Percentiles rank a stretch among this genome's conserved stretches.
Evolutionary conservation across 2,113 vertebrate genomes (phyloP).

Genomic region (Myotis brandtii): DNA sequence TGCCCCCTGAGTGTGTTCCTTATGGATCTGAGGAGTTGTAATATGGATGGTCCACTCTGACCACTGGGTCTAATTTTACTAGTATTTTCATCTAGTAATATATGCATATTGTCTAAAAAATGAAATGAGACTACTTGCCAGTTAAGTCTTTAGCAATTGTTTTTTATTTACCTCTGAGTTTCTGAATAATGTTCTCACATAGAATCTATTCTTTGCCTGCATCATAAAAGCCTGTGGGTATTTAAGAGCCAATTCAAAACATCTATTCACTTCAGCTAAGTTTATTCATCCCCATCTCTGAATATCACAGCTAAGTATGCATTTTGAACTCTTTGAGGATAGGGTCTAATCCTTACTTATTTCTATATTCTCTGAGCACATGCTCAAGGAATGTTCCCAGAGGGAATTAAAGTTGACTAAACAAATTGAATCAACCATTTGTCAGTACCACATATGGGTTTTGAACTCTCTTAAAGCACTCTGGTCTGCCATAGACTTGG

Average conservation of each 20-base stretch:
- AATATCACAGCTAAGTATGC: background rate
- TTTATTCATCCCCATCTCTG: background rate
- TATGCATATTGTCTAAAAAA: background rate
- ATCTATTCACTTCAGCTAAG: background rate
- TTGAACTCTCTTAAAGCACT: background rate
- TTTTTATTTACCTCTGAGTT: background rate
- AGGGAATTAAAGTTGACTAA: background rate
- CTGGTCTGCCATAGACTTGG: background rate
- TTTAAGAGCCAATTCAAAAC: background rate
- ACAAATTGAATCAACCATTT: background rate
- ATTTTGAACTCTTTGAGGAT: background rate
- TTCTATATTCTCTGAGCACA: background rate
- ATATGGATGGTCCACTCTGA: too few species aligned
- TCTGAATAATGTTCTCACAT: background rate
- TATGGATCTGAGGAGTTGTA: too few species aligned
- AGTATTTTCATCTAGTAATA: background rate
- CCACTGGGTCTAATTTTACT: background rate
- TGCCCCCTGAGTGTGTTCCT: too few species aligned
- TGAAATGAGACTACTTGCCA: rapidly evolving
- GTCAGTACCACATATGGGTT: background rate
- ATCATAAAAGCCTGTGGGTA: background rate
- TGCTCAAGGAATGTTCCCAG: background rate
- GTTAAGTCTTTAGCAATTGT: background rate
- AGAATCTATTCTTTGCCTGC: background rate
- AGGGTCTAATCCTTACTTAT: background rate